phyloP scores from a whole-genome alignment of 2,888 invertebrate species.

The Zele albiditarsus region DNA sequence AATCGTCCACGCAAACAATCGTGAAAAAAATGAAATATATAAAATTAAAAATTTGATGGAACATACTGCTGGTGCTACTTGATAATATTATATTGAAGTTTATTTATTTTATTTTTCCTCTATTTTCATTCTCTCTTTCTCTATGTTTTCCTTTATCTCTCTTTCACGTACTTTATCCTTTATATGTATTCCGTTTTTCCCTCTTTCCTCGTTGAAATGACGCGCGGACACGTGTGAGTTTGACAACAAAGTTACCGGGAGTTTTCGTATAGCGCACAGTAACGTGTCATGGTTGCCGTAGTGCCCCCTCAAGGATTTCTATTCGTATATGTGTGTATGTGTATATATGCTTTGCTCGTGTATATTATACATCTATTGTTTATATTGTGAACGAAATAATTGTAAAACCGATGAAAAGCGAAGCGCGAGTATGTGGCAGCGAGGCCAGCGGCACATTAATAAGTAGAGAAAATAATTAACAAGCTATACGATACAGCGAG shows the following conservation, averaged over 20 bases:
- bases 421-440: not conserved
- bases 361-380: not conserved
- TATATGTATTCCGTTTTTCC: slow-evolving; percentile 1
- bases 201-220: slow-evolving; percentile 13
- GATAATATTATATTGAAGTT: not conserved
- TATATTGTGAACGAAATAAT: not conserved
- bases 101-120: not conserved
- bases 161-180: not conserved
- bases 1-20: too few species aligned
- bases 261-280: slow-evolving; percentile 62
- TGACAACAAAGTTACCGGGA: slow-evolving; percentile 65
- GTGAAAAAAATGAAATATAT: too few species aligned
- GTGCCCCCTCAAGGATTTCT: slow-evolving; percentile 43
- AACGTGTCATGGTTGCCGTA: slow-evolving; percentile 52
- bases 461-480: slow-evolving; percentile 18
- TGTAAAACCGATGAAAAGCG: slow-evolving; percentile 28
- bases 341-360: not conserved
- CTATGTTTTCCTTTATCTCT: slow-evolving; percentile 9
- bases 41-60: too few species aligned
- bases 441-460: slow-evolving; percentile 10
- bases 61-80: too few species aligned
- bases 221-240: slow-evolving; percentile 63
- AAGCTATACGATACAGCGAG: slow-evolving; percentile 3
- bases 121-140: not conserved
- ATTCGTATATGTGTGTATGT: not conserved